Base-by-base conservation (phyloP, 2,797 vertebrate genomes). In the Pterois miles region DNA sequence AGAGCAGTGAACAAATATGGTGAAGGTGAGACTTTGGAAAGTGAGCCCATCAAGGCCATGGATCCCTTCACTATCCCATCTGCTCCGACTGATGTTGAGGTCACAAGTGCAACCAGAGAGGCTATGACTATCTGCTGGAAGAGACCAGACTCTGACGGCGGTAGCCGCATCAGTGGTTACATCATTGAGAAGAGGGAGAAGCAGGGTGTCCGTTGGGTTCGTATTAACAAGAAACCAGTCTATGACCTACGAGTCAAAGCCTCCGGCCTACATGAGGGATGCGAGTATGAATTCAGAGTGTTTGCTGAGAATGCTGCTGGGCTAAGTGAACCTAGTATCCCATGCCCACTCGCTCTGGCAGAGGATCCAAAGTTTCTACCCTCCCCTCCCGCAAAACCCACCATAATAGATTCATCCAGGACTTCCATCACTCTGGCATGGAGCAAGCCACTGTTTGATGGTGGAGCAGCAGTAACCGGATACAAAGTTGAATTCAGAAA, bases 171-270 rank as follows among this genome's bases (percentile, higher is more conserved):
- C 87, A 95, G 94, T 72, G 97, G 98, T 69, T 99, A 99, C 80
- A 92, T 99, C 23, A 96, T 99, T 90, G 98, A 99, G 93, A 98
- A 97, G 82, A 95, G 97, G 82, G 98, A 99, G 86, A 99, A 99
- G 91, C 96, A 96, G 65, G 97, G 97, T 78, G 90, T 99, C 29
- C 96, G 96, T 66, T 99, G 98, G 98, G 92, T 96, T 58, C 96
- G 97, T 85, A 97, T 99, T 50, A 99, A 99, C 91, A 99, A 99
- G 94, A 99, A 98, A 76, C 95, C 96, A 72, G 97, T 99, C 65
- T 99, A 98, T 92, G 98, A 99, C 89, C 94, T 99, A 71, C 96
- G 98, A 92, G 97, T 98, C 64, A 99, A 99, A 92, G 97, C 98
- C 64, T 92, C 96, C 9, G 96, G 97, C 84, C 96, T 99, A n/a